Evolutionary conservation across 2,797 vertebrate genomes (phyloP).

Genomic region (Lutra lutra): DNA sequence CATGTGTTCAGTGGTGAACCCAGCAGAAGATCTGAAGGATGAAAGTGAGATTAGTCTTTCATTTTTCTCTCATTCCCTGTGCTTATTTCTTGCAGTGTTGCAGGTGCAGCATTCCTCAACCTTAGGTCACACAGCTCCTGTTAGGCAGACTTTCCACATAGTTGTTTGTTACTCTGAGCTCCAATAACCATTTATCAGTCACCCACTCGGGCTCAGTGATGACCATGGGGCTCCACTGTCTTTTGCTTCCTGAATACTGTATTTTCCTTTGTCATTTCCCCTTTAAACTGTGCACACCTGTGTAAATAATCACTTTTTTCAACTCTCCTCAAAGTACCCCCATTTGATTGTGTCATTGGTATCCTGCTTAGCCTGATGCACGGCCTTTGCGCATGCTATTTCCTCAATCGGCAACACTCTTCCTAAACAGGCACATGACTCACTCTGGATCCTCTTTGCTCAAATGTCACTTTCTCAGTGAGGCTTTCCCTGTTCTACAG

Average conservation of each 20-base stretch:
- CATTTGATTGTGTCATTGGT: neutral
- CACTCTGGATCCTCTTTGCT: neutral
- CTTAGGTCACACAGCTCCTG: neutral
- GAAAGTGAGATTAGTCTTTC: neutral
- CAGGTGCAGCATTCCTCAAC: neutral
- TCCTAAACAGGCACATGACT: neutral
- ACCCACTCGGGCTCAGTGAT: neutral
- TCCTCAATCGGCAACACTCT: neutral
- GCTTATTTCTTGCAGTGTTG: neutral
- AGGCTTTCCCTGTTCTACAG: neutral
- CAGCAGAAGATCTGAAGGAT: neutral
- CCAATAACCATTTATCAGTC: neutral
- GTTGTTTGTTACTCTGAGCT: neutral
- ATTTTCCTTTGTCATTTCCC: neutral
- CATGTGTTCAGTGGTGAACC: neutral
- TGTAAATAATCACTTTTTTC: neutral
- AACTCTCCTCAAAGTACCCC: neutral
- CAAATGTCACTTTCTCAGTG: neutral
- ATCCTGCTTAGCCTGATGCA: neutral
- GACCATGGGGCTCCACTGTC: fast-evolving
- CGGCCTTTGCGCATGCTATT: neutral
- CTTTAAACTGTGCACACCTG: neutral
- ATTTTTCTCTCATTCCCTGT: neutral
- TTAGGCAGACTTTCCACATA: neutral
- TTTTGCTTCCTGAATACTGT: neutral